These are phyloP conservation scores for Plagiodera versicolora DNA, from an alignment of 2,888 invertebrate species.

Conservation along the genomic window DNA sequence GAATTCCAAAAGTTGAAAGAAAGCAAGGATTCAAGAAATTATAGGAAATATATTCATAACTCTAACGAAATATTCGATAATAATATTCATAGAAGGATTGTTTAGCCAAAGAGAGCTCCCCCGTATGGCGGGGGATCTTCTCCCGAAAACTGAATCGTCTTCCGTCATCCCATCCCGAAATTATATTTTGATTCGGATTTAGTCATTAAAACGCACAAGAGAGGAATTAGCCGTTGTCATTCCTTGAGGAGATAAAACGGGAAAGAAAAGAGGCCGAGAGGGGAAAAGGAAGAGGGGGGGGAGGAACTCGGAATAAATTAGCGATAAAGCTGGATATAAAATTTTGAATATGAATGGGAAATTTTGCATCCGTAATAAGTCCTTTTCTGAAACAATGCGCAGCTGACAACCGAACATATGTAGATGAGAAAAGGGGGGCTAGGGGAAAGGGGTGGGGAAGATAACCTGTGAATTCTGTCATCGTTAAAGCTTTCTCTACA, in stretches of 20 bases:
- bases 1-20: no score
- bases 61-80: neutral
- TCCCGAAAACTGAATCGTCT: neutral
- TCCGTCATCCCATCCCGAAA: conserved; percentile 34
- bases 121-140: neutral
- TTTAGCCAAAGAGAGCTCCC: neutral
- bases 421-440: conserved; percentile 54
- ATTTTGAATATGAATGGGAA: conserved; percentile 89
- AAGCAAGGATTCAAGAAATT: no score
- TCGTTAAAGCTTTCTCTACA: neutral
- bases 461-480: conserved; percentile 14
- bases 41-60: no score
- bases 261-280: conserved; percentile 38
- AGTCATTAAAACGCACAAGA: conserved; percentile 47
- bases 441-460: neutral
- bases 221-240: conserved; percentile 44
- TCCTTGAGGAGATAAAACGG: conserved; percentile 42
- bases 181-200: conserved; percentile 48
- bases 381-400: conserved; percentile 58
- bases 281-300: conserved; percentile 46
- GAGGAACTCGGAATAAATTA: conserved; percentile 75
- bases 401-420: conserved; percentile 57
- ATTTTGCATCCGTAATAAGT: conserved; percentile 85
- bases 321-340: conserved; percentile 79
- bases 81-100: neutral